Base-by-base conservation (phyloP, 2,113 vertebrate genomes). In the Mastomys coucha region DNA sequence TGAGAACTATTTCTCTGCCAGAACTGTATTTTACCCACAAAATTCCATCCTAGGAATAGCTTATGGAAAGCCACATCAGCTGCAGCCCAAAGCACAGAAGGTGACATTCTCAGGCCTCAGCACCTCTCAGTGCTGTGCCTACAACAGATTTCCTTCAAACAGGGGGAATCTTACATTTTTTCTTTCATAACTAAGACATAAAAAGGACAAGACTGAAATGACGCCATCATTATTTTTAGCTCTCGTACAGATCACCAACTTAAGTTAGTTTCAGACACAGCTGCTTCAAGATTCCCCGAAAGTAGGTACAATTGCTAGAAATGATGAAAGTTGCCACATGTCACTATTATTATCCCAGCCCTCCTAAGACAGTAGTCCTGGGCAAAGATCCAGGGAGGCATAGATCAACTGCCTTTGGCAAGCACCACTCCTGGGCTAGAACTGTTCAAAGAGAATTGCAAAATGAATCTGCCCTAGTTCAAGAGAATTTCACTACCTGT, bases 401-500 rank as follows among this genome's bases (percentile, higher is more conserved):
- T 7, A 51, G 33, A 65, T 16, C 58, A 82, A 8, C 33, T 63
- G 65, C 56, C 78, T 51, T 31, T 60, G 70, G 91, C 85, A 89
- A 97, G 91, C 72, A 81, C 72, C 45, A 67, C 73, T 97, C 76
- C 60, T 49, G 28, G 67, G 56, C 31, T 97, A 96, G 88, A 90
- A 89, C 36, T 33, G 94, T 13, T 16, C 1, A 73, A 22, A 91
- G 7, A 87, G 67, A 97, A 77, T 39, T 78, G 82, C 75, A 78
- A 97, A 96, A 97, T 28, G 22, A 3, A 88, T 77, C 96, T 85
- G 91, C 28, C 80, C 88, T 65, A 76, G 63, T 77, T 92, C 94
- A 91, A 97, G 97, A 76, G 51, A 13, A 60, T 67, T 94, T 94
- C 94, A 94, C 95, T 99, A 99, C 99, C 99, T 99, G 98, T 82